Evolutionary conservation across 1,140 invertebrate genomes (phyloP).

Genomic region (Camponotus vicinus): DNA sequence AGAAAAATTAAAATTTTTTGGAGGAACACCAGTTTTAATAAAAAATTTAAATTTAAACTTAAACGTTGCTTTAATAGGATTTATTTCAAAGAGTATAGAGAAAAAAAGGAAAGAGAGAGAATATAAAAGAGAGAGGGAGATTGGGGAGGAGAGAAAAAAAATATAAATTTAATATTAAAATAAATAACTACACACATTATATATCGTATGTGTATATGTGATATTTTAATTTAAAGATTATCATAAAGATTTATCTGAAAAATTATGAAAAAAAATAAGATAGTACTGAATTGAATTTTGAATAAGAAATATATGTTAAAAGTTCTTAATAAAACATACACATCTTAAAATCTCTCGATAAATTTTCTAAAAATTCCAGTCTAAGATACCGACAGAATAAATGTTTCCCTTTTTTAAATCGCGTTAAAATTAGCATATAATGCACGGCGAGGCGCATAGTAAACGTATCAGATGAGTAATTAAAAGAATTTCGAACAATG

Average conservation of each 20-base stretch:
- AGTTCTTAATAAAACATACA: background rate
- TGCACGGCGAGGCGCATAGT: slow-evolving; percentile 34
- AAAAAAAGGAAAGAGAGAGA: background rate
- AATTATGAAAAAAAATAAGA: background rate
- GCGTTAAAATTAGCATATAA: slow-evolving; percentile 53
- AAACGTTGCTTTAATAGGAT: slow-evolving; percentile 11
- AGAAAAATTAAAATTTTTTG: background rate
- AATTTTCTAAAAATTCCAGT: slow-evolving; percentile 7
- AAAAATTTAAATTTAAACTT: background rate
- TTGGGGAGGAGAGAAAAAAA: too few species aligned
- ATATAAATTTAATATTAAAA: too few species aligned
- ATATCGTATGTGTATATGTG: background rate
- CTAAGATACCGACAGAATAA: slow-evolving; percentile 10
- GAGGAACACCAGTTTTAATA: background rate
- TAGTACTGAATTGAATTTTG: background rate
- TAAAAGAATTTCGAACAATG: slow-evolving; percentile 65
- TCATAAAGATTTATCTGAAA: background rate
- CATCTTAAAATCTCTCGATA: background rate
- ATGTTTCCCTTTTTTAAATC: slow-evolving; percentile 59
- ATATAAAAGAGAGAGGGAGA: too few species aligned
- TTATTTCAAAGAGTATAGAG: slow-evolving; percentile 1
- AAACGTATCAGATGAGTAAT: slow-evolving; percentile 59
- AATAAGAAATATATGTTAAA: background rate
- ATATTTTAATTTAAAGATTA: slow-evolving; percentile 16
- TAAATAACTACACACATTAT: background rate